These are phyloP conservation scores for Andricus quercusramuli DNA, from an alignment of 2,888 invertebrate species.

Conservation along the genomic window DNA sequence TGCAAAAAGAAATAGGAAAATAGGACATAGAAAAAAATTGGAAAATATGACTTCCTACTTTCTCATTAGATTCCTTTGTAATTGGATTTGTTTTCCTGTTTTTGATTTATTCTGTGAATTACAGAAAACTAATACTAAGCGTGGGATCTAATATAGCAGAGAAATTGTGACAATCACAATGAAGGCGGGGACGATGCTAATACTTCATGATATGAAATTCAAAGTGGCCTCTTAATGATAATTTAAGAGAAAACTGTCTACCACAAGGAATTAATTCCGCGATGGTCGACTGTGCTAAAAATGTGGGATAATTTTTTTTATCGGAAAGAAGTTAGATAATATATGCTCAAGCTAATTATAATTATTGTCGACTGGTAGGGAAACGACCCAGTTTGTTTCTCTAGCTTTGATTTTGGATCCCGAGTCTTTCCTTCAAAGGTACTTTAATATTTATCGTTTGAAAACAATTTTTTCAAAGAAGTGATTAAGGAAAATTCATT, in stretches of 20 bases:
- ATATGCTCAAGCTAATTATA: background rate
- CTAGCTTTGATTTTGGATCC: slow-evolving; percentile 2
- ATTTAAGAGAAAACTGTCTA: background rate
- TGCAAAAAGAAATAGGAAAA: background rate
- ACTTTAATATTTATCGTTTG: slow-evolving; percentile 8
- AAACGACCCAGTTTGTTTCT: background rate
- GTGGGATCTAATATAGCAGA: background rate
- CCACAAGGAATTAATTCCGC: background rate
- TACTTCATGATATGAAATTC: slow-evolving; percentile 1
- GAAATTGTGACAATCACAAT: background rate
- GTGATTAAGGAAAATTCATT: slow-evolving; percentile 25
- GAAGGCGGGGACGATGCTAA: background rate
- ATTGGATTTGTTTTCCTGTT: background rate
- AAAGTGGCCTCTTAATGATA: background rate
- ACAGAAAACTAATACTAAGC: background rate
- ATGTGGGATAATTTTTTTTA: background rate
- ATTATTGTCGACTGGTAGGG: background rate
- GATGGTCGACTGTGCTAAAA: background rate
- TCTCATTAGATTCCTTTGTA: background rate
- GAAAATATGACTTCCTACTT: background rate
- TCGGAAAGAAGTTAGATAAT: background rate
- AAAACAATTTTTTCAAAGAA: slow-evolving; percentile 28
- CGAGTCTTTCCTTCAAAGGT: background rate
- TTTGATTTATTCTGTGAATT: background rate
- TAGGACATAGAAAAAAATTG: too few species aligned